A percentile compares a stretch with the other conserved stretches of the same genome.
Evolutionary conservation across 2,797 vertebrate species (phyloP).

Genomic region (Harpagifer antarcticus): DNA sequence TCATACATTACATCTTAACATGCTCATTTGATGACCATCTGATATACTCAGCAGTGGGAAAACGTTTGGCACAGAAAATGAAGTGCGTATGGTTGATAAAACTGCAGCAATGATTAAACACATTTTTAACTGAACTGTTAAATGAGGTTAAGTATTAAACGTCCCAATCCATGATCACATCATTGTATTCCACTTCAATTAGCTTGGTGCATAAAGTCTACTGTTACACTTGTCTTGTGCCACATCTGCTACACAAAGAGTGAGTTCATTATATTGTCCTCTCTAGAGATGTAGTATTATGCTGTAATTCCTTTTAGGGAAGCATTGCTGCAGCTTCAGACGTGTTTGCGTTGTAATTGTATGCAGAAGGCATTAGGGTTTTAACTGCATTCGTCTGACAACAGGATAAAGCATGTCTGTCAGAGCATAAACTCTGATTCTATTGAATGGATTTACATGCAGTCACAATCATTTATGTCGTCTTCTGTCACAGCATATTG

Average conservation of each 20-base stretch:
- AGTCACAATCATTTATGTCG: slow-evolving; percentile 70
- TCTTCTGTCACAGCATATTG: slow-evolving; percentile 56
- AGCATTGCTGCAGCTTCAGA: slow-evolving; percentile 9
- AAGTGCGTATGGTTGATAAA: slow-evolving; percentile 45
- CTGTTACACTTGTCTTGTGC: slow-evolving; percentile 9
- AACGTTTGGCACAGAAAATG: slow-evolving; percentile 48
- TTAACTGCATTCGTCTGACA: slow-evolving; percentile 65
- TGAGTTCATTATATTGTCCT: slow-evolving; percentile 17
- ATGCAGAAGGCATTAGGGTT: slow-evolving; percentile 51
- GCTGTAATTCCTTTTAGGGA: slow-evolving; percentile 38
- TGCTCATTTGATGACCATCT: slow-evolving; percentile 49
- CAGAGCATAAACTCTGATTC: slow-evolving; percentile 50
- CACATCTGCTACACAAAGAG: neutral
- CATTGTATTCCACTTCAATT: neutral
- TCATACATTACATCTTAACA: slow-evolving; percentile 26
- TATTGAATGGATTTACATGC: slow-evolving; percentile 70
- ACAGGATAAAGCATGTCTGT: slow-evolving; percentile 62
- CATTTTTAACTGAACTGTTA: slow-evolving; percentile 34
- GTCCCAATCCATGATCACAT: neutral
- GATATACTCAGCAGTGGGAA: slow-evolving; percentile 20
- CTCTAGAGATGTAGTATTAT: slow-evolving; percentile 26
- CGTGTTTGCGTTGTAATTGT: slow-evolving; percentile 47
- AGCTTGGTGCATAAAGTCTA: slow-evolving; percentile 8
- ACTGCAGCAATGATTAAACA: slow-evolving; percentile 36
- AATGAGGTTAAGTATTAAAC: slow-evolving; percentile 39